Evolutionary conservation across 2,888 invertebrate species (phyloP), one percentile per base, ranked within the genome.

Genomic region (Temnothorax rugatulus): DNA sequence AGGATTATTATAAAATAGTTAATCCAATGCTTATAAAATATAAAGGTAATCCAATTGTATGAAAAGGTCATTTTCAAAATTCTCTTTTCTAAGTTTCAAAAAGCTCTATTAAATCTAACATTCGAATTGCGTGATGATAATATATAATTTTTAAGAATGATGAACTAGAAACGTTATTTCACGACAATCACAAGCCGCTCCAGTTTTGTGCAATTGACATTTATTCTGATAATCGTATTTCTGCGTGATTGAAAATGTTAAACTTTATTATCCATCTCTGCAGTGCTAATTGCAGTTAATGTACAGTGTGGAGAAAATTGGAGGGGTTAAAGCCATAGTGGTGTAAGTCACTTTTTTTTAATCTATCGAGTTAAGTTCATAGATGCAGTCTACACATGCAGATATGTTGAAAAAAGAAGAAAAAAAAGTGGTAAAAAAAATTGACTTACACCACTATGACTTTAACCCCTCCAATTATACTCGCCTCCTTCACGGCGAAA

Each of bases 401-500:
- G n/a, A n/a, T n/a, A n/a, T n/a, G n/a, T n/a, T n/a, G n/a, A n/a
- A n/a, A n/a, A n/a, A n/a, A n/a, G n/a, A n/a, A n/a, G n/a, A n/a
- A n/a, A n/a, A n/a, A n/a, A n/a, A n/a, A n/a, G n/a, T n/a, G n/a
- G n/a, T n/a, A n/a, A n/a, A n/a, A n/a, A n/a, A n/a, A n/a, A n/a
- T n/a, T n/a, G n/a, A n/a, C n/a, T n/a, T n/a, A n/a, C n/a, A n/a
- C n/a, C n/a, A n/a, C n/a, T n/a, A n/a, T n/a, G n/a, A n/a, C n/a
- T n/a, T n/a, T n/a, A n/a, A n/a, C n/a, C n/a, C n/a, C n/a, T n/a
- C n/a, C n/a, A n/a, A n/a, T n/a, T n/a, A n/a, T n/a, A n/a, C 71
- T 79, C 47, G 21, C 97, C 95, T 98, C 97, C 76, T 97, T 97
- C 38, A 98, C 96, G 25, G 99, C 99, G 92, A 98, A 96, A 1